Evolutionary conservation across 1,140 invertebrate genomes (phyloP), one percentile per base, ranked within the genome.

Genomic region (Drosophila ogumai): DNA sequence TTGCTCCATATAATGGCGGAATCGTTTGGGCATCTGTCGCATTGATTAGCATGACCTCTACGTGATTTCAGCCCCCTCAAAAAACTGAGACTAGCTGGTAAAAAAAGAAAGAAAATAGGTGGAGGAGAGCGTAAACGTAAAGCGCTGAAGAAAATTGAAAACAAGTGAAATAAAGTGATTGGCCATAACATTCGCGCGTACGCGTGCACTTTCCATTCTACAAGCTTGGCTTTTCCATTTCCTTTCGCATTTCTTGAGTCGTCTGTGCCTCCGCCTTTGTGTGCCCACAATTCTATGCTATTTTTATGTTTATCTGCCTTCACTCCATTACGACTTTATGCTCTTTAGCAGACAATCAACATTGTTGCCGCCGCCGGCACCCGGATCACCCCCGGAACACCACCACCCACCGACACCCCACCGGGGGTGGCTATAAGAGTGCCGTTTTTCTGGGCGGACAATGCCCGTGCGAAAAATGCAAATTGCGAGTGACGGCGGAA

Each of bases 131-230:
- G 28, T 32, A 22, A 82, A 75, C 50, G 54, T 60, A 41, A 52
- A 71, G 50, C 46, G 50, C 44, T 72, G 41, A 8, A 32, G 55
- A 66, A 81, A 90, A 91, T 91, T 87, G 84, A 91, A 81, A 91
- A 91, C 82, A 88, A 91, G 81, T 91, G 84, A 91, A 88, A 88
- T 91, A 91, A 91, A 91, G 88, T 88, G 88, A 91, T 91, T 91
- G 75, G 81, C 69, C 79, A 77, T 76, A 75, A 84, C 78, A 84
- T 88, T 91, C 76, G 81, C 72, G 88, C 80, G 82, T 87, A 78
- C 80, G 82, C 88, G 78, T 90, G 84, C 84, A 79, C 67, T 90
- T 85, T 75, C 76, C 74, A 77, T 84, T 82, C 76, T 47, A 46
- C 46, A 46, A 43, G 58, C 25, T 52, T 50, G 72, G 60, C 57